A percentile compares a stretch with the other conserved stretches of the same genome.
Evolutionary conservation across 2,888 invertebrate species (phyloP).

Genomic region (Nyleta sp.): DNA sequence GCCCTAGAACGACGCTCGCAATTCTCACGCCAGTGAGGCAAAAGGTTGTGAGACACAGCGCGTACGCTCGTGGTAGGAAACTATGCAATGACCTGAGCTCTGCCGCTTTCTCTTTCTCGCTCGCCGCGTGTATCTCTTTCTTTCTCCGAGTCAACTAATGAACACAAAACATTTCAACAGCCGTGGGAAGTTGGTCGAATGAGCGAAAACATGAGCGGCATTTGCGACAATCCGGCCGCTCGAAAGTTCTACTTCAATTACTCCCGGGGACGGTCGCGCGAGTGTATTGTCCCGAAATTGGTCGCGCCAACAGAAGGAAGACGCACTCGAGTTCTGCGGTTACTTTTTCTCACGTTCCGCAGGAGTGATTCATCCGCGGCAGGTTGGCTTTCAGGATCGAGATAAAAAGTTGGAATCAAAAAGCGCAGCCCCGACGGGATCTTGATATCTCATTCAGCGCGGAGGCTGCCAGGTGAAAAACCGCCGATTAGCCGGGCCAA

Average conservation of each 20-base stretch:
- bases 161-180: slow-evolving; percentile 82
- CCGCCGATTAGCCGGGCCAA: slow-evolving; percentile 74
- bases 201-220: no score
- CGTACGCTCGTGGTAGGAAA: slow-evolving; percentile 60
- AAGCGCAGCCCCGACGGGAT: slow-evolving; percentile 60
- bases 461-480: slow-evolving; percentile 69
- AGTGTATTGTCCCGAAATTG: slow-evolving; percentile 29
- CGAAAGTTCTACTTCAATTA: not conserved
- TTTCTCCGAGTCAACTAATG: slow-evolving; percentile 77
- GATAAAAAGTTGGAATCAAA: slow-evolving; percentile 63
- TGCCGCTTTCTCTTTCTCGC: slow-evolving; percentile 60
- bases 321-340: slow-evolving; percentile 38
- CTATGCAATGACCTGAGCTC: slow-evolving; percentile 61
- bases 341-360: slow-evolving; percentile 64
- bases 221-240: no score
- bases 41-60: slow-evolving; percentile 64
- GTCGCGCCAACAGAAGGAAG: slow-evolving; percentile 5
- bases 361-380: slow-evolving; percentile 58
- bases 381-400: slow-evolving; percentile 55
- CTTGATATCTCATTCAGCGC: slow-evolving; percentile 61
- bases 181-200: slow-evolving; percentile 78
- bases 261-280: not conserved
- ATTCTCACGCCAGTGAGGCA: slow-evolving; percentile 64
- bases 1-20: slow-evolving; percentile 63
- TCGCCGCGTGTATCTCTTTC: slow-evolving; percentile 60